These are phyloP conservation scores for Danaus plexippus DNA, from an alignment of 1,140 invertebrate genomes.

Conservation along the genomic window DNA sequence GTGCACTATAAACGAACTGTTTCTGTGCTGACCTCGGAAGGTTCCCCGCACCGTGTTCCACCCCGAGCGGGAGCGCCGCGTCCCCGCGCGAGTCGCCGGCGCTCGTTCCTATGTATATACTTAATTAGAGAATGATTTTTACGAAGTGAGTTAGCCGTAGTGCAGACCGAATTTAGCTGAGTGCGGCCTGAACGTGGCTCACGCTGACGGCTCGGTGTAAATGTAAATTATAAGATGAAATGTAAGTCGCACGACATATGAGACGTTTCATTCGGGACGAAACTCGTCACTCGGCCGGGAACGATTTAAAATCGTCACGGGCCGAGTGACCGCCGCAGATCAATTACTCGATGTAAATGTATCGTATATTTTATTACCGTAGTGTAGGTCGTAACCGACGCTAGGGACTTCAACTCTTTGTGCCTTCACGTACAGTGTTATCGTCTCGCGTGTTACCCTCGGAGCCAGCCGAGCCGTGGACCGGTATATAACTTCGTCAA, in stretches of 20 bases:
- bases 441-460: slow-evolving; percentile 20
- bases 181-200: slow-evolving; percentile 50
- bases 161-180: slow-evolving; percentile 43
- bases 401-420: slow-evolving; percentile 60
- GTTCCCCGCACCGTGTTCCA: no score
- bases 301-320: slow-evolving; percentile 34
- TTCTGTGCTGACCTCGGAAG: no score
- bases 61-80: no score
- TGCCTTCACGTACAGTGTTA: slow-evolving; percentile 45
- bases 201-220: slow-evolving; percentile 14
- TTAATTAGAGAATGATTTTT: slow-evolving; percentile 31
- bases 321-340: slow-evolving; percentile 13
- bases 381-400: slow-evolving; percentile 1
- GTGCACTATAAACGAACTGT: no score
- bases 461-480: background rate
- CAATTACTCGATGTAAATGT: slow-evolving; percentile 28
- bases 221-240: slow-evolving; percentile 20
- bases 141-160: slow-evolving; percentile 24
- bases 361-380: slow-evolving; percentile 18
- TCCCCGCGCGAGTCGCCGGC: background rate
- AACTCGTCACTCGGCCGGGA: slow-evolving; percentile 7
- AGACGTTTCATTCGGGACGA: slow-evolving; percentile 20
- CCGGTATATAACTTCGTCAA: background rate
- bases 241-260: slow-evolving; percentile 16
- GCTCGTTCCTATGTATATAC: slow-evolving; percentile 66